Evolutionary conservation across 2,888 invertebrate genomes (phyloP).

Genomic region (Tridacna crocea): DNA sequence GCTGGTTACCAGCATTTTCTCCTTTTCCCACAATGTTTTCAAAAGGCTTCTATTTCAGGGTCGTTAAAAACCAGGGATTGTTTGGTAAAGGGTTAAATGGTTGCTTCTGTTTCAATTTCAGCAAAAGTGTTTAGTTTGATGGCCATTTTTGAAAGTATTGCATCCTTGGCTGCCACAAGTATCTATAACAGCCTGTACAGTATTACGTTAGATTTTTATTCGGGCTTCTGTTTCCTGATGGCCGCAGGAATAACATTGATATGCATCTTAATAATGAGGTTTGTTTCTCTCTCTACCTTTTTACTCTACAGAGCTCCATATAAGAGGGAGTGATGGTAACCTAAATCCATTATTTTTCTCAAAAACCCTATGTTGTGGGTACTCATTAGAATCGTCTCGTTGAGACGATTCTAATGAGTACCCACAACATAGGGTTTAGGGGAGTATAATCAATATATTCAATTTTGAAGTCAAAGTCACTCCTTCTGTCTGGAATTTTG

Average conservation of each 20-base stretch:
- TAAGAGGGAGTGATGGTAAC: no score
- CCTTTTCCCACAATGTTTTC: neutral
- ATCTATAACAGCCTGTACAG: slow-evolving; percentile 84
- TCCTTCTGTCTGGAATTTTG: neutral
- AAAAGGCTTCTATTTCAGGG: neutral
- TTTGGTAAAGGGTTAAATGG: slow-evolving; percentile 1
- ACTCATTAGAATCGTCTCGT: no score
- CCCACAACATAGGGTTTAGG: no score
- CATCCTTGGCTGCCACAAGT: slow-evolving; percentile 83
- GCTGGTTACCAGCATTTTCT: neutral
- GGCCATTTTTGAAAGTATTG: slow-evolving; percentile 84
- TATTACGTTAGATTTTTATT: slow-evolving; percentile 79
- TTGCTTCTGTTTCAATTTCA: slow-evolving; percentile 60
- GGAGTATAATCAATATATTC: no score
- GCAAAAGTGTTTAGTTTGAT: slow-evolving; percentile 83
- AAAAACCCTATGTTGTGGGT: no score
- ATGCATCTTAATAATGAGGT: slow-evolving; percentile 47
- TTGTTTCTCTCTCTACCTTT: no score
- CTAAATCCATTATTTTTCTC: no score
- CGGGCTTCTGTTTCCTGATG: slow-evolving; percentile 79
- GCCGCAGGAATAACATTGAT: slow-evolving; percentile 44
- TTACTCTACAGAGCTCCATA: no score
- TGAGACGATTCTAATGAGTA: no score
- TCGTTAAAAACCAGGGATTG: neutral
- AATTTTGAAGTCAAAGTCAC: no score